Evolutionary conservation across 2,113 vertebrate genomes (phyloP).

Genomic region (Rhinopomastus cyanomelas): DNA sequence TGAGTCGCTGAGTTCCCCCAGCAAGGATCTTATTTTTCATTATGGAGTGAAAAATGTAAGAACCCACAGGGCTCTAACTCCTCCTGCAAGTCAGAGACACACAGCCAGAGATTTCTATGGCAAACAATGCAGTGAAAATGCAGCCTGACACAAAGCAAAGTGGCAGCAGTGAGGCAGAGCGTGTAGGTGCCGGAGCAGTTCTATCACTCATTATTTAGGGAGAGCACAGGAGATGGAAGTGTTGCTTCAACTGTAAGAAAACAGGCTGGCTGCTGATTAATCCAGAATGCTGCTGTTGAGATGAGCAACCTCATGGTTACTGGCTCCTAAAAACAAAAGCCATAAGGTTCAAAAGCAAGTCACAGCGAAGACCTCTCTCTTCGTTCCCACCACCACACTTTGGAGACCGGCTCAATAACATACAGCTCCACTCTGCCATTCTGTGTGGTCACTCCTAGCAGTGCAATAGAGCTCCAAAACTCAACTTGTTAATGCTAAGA

Average conservation of each 20-base stretch:
- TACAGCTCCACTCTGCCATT: background rate
- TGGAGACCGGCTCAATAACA: background rate
- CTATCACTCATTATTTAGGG: background rate
- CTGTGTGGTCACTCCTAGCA: background rate
- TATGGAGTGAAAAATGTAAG: constrained; percentile 23
- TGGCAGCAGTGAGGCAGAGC: background rate
- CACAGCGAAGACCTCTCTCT: background rate
- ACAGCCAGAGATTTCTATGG: background rate
- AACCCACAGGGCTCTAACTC: constrained; percentile 2
- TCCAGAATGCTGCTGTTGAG: background rate
- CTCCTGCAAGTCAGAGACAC: constrained; percentile 5
- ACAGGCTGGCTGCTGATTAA: constrained; percentile 6
- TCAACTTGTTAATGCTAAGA: background rate
- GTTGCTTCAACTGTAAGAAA: background rate
- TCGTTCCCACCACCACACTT: background rate
- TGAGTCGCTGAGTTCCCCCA: background rate
- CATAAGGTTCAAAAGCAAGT: background rate
- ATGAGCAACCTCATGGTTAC: background rate
- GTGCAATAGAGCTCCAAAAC: rapidly evolving
- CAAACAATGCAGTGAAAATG: background rate
- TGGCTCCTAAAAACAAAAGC: background rate
- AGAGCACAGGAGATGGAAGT: background rate
- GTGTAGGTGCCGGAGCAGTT: background rate
- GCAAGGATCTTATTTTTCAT: constrained; percentile 36
- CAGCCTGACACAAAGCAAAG: background rate